Base-by-base conservation (phyloP, 2,888 invertebrate genomes). In the Dryocosmus kuriphilus region DNA sequence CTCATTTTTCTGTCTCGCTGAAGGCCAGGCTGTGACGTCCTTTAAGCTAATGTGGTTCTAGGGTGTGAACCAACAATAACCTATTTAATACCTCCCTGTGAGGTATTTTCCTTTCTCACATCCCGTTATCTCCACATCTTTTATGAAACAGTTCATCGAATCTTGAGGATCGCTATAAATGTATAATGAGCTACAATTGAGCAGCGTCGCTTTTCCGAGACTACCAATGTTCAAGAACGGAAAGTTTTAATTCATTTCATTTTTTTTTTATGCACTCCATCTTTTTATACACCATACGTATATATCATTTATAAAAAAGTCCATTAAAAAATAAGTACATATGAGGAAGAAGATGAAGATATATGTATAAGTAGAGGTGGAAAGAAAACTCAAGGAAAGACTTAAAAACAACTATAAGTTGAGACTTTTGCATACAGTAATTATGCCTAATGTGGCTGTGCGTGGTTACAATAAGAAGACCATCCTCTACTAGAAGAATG, bases 71-170 rank as follows among this genome's bases (percentile, higher is more conserved):
- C 2, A 9, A 51, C 51, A 22, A 51, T 22, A 22, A 51, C 9
- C n/a, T 9, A 22, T 51, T 51, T 22, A 51, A n/a, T 73, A 27
- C 55, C 79, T 79, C 76, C 61, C 78, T 79, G 63, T 41, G 63
- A 65, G 27, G 8, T 62, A 30, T 62, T 22, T 62, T 62, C 24
- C 16, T 62, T 5, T 11, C 62, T 8, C 6, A 1, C 62, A 27
- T 19, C 27, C 8, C 14, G 24, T 0, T 8, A 30, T 51, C n/a
- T 51, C n/a, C n/a, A n/a, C 9, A 9, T 22, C 2, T n/a, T 51
- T 32, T 32, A 62, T 62, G 27, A 24, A 62, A 24, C n/a, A 19
- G 30, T 27, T 24, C 14, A 32, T 24, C 14, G 62, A 62, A 51
- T 8, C 9, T 8, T 51, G 51, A 1, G 7, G n/a, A 19, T 62